phyloP scores from a whole-genome alignment of 2,797 vertebrate genomes.

The Anguilla megastoma region DNA sequence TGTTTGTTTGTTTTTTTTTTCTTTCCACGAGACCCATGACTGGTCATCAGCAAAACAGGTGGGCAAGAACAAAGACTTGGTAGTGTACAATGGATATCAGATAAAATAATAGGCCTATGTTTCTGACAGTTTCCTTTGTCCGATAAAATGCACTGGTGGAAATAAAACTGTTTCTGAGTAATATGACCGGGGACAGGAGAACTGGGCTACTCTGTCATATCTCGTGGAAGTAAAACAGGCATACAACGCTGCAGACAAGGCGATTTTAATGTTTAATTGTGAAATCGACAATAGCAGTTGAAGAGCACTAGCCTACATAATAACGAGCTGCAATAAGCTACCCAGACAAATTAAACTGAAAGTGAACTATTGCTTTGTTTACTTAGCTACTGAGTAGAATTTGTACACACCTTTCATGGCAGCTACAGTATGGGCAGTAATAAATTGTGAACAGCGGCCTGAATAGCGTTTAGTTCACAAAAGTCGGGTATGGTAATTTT shows the following conservation, averaged over 20 bases:
- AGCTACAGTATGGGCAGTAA: background rate
- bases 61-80: background rate
- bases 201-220: background rate
- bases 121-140: background rate
- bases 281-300: too few species aligned
- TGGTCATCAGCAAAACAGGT: background rate
- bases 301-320: too few species aligned
- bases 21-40: background rate
- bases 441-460: background rate
- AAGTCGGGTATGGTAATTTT: too few species aligned
- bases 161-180: background rate
- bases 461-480: background rate
- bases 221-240: background rate
- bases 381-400: too few species aligned
- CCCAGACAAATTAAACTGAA: too few species aligned
- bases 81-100: background rate
- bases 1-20: background rate
- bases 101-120: background rate
- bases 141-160: background rate
- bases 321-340: too few species aligned
- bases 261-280: background rate
- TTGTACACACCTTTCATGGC: background rate
- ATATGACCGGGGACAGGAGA: background rate
- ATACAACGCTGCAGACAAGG: background rate
- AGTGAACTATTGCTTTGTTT: too few species aligned